Evolutionary conservation across 2,888 invertebrate species (phyloP).

Genomic region (Agrochola lota): DNA sequence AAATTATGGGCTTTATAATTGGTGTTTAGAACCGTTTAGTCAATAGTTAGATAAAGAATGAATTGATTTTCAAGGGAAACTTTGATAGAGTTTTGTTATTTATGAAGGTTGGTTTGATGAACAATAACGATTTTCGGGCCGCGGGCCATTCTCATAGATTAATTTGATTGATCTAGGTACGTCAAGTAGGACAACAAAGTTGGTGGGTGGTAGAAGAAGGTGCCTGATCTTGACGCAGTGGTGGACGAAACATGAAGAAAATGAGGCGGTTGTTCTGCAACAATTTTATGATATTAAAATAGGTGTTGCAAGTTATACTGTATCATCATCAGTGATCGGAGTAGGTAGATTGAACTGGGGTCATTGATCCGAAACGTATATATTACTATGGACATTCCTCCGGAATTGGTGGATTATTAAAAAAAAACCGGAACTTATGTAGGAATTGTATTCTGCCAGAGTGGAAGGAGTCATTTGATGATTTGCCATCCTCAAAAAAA

Average conservation of each 20-base stretch:
- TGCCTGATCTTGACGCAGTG: neutral
- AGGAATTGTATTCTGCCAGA: no score
- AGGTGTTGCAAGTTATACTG: neutral
- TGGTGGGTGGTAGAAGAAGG: no score
- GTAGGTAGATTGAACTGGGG: no score
- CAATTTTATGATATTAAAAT: neutral
- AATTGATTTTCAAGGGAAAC: conserved; percentile 28
- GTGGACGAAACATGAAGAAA: neutral
- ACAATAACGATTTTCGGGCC: conserved; percentile 19
- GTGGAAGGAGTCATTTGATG: no score
- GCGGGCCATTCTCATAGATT: conserved; percentile 1
- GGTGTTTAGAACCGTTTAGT: conserved; percentile 44
- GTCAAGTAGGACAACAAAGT: neutral
- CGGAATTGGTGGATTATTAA: no score
- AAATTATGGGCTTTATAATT: conserved; percentile 48
- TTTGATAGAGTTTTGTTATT: conserved; percentile 30
- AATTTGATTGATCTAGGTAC: conserved; percentile 3
- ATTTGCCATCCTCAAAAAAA: no score
- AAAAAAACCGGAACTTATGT: no score
- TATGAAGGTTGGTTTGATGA: conserved; percentile 27
- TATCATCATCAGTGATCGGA: no score
- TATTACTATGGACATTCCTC: no score
- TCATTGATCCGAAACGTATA: no score
- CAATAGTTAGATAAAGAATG: conserved; percentile 37
- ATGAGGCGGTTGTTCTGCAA: neutral